Evolutionary conservation across 2,113 vertebrate species (phyloP).

Genomic region (Apteryx mantelli): DNA sequence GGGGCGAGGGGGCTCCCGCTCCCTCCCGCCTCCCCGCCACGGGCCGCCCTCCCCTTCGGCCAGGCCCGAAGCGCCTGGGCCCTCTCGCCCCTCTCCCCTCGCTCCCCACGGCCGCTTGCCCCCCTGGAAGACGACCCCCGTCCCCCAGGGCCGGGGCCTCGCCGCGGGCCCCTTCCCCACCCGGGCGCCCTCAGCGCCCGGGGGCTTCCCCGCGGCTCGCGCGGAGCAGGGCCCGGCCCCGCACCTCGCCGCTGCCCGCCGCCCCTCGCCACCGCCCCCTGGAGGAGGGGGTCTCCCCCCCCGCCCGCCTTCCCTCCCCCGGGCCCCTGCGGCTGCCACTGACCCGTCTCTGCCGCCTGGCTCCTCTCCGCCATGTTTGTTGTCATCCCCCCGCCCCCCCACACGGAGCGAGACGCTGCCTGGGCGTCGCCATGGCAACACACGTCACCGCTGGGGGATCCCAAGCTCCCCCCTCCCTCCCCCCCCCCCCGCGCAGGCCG

Average conservation of each 20-base stretch:
- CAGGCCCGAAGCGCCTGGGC: not conserved
- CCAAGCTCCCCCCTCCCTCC: not conserved
- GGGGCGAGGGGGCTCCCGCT: not conserved
- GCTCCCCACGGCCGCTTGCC: not conserved
- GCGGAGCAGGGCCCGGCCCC: not conserved
- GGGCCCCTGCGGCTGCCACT: conserved; percentile 68
- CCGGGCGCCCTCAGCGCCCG: not conserved
- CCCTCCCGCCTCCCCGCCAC: not conserved
- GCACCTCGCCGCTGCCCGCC: not conserved
- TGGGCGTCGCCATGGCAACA: conserved; percentile 62
- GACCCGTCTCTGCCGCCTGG: conserved; percentile 79
- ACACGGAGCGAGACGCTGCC: conserved; percentile 51
- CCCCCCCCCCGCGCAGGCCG: not conserved
- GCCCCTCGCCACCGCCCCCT: not conserved
- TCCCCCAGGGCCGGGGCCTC: not conserved
- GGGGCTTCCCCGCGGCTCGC: not conserved
- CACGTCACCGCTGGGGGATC: conserved; percentile 47
- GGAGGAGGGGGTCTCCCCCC: not conserved
- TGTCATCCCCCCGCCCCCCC: conserved; percentile 46
- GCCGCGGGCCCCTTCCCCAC: not conserved
- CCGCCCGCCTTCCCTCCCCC: not conserved
- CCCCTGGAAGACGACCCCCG: not conserved
- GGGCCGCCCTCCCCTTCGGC: not conserved
- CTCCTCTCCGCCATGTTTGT: conserved; percentile 83
- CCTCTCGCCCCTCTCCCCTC: not conserved